Evolutionary conservation across 1,140 invertebrate species (phyloP), one percentile per base, ranked within the genome.

Genomic region (Drosophila auraria): DNA sequence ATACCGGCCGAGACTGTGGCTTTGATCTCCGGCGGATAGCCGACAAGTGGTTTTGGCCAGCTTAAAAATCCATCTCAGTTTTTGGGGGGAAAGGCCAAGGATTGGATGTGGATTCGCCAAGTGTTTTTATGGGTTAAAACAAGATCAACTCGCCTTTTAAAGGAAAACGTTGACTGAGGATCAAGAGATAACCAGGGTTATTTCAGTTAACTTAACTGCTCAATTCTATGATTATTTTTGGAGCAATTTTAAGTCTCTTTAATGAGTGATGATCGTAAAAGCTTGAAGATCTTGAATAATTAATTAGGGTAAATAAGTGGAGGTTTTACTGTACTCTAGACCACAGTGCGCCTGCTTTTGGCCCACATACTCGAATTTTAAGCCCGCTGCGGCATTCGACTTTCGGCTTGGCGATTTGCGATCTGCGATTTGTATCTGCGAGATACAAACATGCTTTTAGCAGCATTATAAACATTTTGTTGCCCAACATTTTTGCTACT

Each of bases 391-490:
- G 51, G 56, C 44, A 42, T 60, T 75, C 50, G 45, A 42, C 74
- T 49, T 56, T 38, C 68, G 17, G 27, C 12, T 14, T 36, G 14
- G 60, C 62, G 57, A 58, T 61, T 56, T 33, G 78, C 81, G 83
- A 75, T 81, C 78, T 84, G 53, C 70, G 86, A 89, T 89, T 84
- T 89, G 70, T 89, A 89, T 89, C 86, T 82, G 70, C 51, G 53
- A 72, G 74, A 90, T 86, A 89, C 78, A 82, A 80, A 86, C 86
- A 90, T 80, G 86, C 86, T 89, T 89, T 90, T 90, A 90, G 86
- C 84, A 89, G 86, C 86, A 84, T 90, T 89, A 89, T 89, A 89
- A 90, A 89, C 78, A 89, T 89, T 89, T 89, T 90, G 84, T 90
- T 72, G 70, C 80, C 77, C 74, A 90, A 89, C 86, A 90, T 89